Conservation (phyloP, 2,888 invertebrate genomes). For the Melanotus villosus region DNA sequence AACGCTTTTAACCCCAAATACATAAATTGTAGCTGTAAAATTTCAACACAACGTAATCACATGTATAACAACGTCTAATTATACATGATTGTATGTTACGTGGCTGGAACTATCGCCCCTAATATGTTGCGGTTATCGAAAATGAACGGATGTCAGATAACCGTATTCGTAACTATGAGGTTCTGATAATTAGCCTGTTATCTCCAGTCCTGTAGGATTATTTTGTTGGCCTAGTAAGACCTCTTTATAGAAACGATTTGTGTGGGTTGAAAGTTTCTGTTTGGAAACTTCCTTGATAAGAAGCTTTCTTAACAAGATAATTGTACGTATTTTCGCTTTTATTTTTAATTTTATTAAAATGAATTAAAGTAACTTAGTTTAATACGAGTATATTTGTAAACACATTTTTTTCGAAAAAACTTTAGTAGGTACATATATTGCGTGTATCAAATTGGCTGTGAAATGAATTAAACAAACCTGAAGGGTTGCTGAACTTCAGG, state of each 20-base stretch:
- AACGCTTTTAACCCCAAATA: no score
- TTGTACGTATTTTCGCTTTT: no score
- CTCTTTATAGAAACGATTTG: background rate
- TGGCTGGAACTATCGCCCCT: conserved; percentile 6
- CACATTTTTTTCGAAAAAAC: no score
- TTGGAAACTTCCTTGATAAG: no score
- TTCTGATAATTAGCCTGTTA: conserved; percentile 15
- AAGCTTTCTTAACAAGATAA: no score
- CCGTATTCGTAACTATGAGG: conserved; percentile 1
- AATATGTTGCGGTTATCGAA: conserved; percentile 26
- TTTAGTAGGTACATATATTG: no score
- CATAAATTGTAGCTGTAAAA: background rate
- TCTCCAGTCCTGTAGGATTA: conserved; percentile 13
- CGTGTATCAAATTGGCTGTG: no score
- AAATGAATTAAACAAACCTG: no score
- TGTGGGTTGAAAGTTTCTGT: background rate
- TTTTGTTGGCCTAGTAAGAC: background rate
- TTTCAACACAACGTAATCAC: conserved; percentile 13
- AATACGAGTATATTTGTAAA: no score
- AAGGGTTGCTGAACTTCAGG: no score
- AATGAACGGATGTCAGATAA: conserved; percentile 24
- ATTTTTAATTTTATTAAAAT: no score
- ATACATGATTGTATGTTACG: background rate
- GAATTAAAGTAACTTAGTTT: no score
- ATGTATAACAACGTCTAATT: conserved; percentile 5